Evolutionary conservation across 1,140 invertebrate species (phyloP), one percentile per base, ranked within the genome.

Genomic region (Mylabris phalerata): DNA sequence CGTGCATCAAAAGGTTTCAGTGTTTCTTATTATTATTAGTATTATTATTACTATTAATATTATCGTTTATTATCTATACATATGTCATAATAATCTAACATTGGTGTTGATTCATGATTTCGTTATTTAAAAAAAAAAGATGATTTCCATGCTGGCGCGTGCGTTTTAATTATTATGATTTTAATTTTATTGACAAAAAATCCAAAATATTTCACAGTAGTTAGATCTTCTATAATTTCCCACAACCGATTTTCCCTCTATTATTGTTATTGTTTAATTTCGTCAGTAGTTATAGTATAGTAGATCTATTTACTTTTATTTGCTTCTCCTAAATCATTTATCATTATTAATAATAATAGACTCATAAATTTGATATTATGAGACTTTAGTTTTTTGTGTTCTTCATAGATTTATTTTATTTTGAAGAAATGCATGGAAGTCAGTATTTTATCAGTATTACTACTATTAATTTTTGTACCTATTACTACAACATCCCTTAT

Each of bases 61-160:
- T 32, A 26, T 48, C 24, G 49, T 48, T 57, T 47, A 57, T 58
- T 32, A 32, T 32, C 32, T 32, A 32, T 32, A 32, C 32, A 32
- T 32, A 32, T 32, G 7, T 32, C 4, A 32, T 32, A 32, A 32
- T 32, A 32, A 32, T 32, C 32, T 32, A 32, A 32, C 32, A 32
- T 32, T 32, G 32, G 32, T 32, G 32, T 32, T 19, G 7, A 32
- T 32, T 32, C 32, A 32, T 32, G 32, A 32, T 32, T 32, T 4
- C 32, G 32, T 32, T 46, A 59, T 49, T 19, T 19, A 1, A 1
- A 1, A 19, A 19, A 55, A 32, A 48, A 47, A 54, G 62, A 56
- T 67, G 67, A 69, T 73, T 73, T 74, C 72, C 72, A 74, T 74
- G 72, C 71, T 72, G 71, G 71, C 72, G 72, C 69, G 69, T 68